These are phyloP conservation scores for Melanotus villosus DNA, from an alignment of 2,888 invertebrate species.

Conservation along the genomic window DNA sequence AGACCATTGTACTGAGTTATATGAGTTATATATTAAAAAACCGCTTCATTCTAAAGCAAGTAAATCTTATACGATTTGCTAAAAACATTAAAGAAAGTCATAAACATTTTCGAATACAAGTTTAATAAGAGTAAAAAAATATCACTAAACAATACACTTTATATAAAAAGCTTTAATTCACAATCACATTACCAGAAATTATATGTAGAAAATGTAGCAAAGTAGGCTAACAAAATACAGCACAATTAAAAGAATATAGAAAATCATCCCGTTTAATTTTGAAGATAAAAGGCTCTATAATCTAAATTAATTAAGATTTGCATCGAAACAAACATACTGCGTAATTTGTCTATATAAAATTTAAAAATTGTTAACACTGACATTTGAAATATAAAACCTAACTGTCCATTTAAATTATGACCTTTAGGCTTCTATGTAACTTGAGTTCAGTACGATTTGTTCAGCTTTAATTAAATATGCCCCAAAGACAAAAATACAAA, in stretches of 20 bases:
- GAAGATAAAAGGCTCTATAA: background rate
- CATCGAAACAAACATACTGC: slow-evolving; percentile 31
- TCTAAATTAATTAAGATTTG: slow-evolving; percentile 22
- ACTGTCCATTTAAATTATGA: slow-evolving; percentile 41
- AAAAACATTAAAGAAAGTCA: too few relatives aligned
- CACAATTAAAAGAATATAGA: slow-evolving; percentile 23
- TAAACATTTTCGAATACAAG: slow-evolving; percentile 62
- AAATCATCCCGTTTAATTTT: slow-evolving; percentile 1
- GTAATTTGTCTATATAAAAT: slow-evolving; percentile 44
- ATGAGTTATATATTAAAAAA: too few relatives aligned
- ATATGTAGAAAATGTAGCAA: slow-evolving; percentile 58
- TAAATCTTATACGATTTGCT: too few relatives aligned
- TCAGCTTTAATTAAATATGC: slow-evolving; percentile 8
- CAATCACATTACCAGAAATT: slow-evolving; percentile 66
- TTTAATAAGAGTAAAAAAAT: slow-evolving; percentile 69
- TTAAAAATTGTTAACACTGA: slow-evolving; percentile 46
- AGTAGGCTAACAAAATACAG: slow-evolving; percentile 54
- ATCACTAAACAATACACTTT: slow-evolving; percentile 67
- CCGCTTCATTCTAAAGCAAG: too few relatives aligned
- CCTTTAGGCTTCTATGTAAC: slow-evolving; percentile 23
- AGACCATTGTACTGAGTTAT: too few relatives aligned
- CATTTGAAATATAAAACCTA: slow-evolving; percentile 42
- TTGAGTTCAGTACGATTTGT: slow-evolving; percentile 17
- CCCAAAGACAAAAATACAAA: slow-evolving; percentile 13
- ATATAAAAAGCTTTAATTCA: slow-evolving; percentile 67